Evolutionary conservation across 2,888 invertebrate species (phyloP), one percentile per base, ranked within the genome.

Genomic region (Zonitis immaculata): DNA sequence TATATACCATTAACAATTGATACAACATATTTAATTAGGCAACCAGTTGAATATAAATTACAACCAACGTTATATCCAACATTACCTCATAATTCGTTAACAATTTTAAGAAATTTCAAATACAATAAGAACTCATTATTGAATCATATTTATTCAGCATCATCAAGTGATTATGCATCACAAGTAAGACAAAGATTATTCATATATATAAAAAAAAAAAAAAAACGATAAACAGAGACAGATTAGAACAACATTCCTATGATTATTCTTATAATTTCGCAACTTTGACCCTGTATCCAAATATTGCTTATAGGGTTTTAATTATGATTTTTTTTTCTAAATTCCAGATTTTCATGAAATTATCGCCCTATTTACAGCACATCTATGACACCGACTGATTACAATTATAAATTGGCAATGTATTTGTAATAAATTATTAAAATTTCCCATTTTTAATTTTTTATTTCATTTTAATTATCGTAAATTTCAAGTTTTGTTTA

Each of bases 21-120:
- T 62, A 83, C 83, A 1, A 83, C 83, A 2, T 83, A 83, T 69
- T 70, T 81, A 39, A 79, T 80, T 59, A 77, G 81, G 26, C 72
- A 71, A 35, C 78, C 78, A 1, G 64, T 49, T n/a, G 39, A 53
- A 26, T 45, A 46, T 44, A 35, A 20, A 16, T 28, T 58, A 43
- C 44, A 16, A 12, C 55, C 54, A 3, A 28, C 44, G 11, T 22
- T 47, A 22, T 35, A 51, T 8, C 55, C 56, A 32, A 32, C 52
- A 28, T 16, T 54, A 27, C 59, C 59, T n/a, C 39, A 46, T 27
- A 14, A 55, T 52, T 57, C 57, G 2, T 46, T 57, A 11, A 49
- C 51, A 28, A 18, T 50, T 14, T 6, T 48, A 7, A 20, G 54
- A 7, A 16, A 54, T 6, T 54, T 44, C 14, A 54, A 54, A 42